These are phyloP conservation scores for Sinocyclocheilus rhinocerous DNA, from an alignment of 2,113 vertebrate genomes.

Conservation along the genomic window DNA sequence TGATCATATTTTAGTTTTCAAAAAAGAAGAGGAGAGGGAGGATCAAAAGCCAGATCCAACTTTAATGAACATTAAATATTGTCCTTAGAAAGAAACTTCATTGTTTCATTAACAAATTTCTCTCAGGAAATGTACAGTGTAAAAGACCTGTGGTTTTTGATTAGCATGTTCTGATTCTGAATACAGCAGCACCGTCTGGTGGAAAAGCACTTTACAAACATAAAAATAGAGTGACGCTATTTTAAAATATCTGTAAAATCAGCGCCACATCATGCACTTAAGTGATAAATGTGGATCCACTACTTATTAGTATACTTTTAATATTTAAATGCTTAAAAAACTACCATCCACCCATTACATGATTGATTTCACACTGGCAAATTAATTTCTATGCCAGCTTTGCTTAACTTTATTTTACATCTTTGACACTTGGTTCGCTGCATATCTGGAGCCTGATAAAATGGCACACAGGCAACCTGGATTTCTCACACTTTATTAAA, in stretches of 20 bases:
- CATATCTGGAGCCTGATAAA: not conserved
- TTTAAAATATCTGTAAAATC: not conserved
- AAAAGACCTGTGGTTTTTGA: not conserved
- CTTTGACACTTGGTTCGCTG: not conserved
- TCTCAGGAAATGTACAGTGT: not conserved
- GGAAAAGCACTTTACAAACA: not conserved
- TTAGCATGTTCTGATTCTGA: not conserved
- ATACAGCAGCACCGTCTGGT: not conserved
- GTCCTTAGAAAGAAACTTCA: not conserved
- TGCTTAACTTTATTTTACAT: not conserved
- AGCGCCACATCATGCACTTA: not conserved
- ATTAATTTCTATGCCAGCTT: not conserved
- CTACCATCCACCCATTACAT: not conserved
- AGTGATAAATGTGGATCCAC: not conserved
- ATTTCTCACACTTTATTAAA: constrained; percentile 43
- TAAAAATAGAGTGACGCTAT: too few relatives aligned
- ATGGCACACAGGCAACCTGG: not conserved
- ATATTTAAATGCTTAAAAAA: not conserved
- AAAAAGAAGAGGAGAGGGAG: too few relatives aligned
- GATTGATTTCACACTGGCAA: not conserved
- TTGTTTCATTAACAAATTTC: not conserved
- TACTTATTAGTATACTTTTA: not conserved
- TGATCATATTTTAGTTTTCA: too few relatives aligned
- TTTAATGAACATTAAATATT: not conserved
- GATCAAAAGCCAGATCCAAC: not conserved